Evolutionary conservation across 1,140 invertebrate species (phyloP).

Genomic region (Drosophila carrolli): DNA sequence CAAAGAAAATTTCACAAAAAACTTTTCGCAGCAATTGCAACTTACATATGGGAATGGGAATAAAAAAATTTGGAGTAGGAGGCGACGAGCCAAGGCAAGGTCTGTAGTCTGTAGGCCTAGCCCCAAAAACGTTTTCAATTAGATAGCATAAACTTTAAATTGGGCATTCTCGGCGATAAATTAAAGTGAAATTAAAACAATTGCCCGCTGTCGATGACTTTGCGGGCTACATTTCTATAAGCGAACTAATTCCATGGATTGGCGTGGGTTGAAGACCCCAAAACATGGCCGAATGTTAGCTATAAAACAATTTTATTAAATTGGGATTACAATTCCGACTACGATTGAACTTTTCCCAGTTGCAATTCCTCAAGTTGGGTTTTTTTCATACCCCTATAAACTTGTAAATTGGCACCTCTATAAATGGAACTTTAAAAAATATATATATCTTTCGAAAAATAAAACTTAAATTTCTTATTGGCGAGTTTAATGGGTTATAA

Average conservation of each 20-base stretch:
- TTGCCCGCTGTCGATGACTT: constrained; percentile 22
- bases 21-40: constrained; percentile 22
- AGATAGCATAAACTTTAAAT: constrained; percentile 43
- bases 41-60: constrained; percentile 15
- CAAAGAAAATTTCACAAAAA: constrained; percentile 17
- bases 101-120: constrained; percentile 11
- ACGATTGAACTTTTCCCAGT: neutral
- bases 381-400: neutral
- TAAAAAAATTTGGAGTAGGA: constrained; percentile 6
- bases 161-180: constrained; percentile 41
- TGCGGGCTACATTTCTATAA: constrained; percentile 30
- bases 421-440: neutral
- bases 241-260: constrained; percentile 13
- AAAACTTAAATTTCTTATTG: too few relatives aligned
- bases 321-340: neutral
- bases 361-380: neutral
- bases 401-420: too few relatives aligned
- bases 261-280: constrained; percentile 22
- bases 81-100: constrained; percentile 6
- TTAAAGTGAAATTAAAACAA: constrained; percentile 53
- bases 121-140: constrained; percentile 39
- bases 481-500: neutral
- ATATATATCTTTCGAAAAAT: too few relatives aligned
- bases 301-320: constrained; percentile 37
- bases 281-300: constrained; percentile 28